A percentile compares a stretch with the other conserved stretches of the same genome.
Evolutionary conservation across 2,888 invertebrate species (phyloP).

Genomic region (Melieria omissa): DNA sequence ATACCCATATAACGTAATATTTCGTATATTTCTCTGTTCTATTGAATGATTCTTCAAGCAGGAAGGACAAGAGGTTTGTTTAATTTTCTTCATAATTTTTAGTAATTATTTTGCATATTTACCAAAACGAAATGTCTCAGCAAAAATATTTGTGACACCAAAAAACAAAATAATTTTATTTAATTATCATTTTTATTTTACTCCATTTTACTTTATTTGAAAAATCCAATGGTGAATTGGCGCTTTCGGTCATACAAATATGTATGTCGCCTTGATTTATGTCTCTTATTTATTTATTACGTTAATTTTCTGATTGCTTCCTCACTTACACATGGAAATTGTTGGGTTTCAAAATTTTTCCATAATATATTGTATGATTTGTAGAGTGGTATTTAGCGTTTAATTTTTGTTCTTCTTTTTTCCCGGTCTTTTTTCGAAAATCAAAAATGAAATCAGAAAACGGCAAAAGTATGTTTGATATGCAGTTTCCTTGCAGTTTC

Average conservation of each 20-base stretch:
- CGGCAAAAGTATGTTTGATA: conserved; percentile 28
- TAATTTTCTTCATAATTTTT: conserved; percentile 54
- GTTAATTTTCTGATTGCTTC: not conserved
- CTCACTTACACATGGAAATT: not conserved
- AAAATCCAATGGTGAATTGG: conserved; percentile 24
- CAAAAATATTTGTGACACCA: not conserved
- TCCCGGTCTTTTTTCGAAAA: conserved; percentile 18
- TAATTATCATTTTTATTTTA: conserved; percentile 10
- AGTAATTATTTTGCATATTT: conserved; percentile 48
- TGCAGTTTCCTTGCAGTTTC: too few species aligned
- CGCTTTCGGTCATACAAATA: not conserved
- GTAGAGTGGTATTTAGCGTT: not conserved
- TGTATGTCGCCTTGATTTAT: too few species aligned
- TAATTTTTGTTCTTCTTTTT: conserved; percentile 21
- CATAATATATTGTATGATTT: not conserved
- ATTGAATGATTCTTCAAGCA: conserved; percentile 57
- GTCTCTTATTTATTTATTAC: too few species aligned
- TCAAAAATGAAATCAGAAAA: conserved; percentile 22
- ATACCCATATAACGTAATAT: conserved; percentile 44
- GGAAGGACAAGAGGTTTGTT: conserved; percentile 75
- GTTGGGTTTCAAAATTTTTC: not conserved
- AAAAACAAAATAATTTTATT: conserved; percentile 2
- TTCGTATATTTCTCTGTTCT: conserved; percentile 53
- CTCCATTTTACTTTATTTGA: conserved; percentile 6
- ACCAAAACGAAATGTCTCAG: not conserved